phyloP scores from a whole-genome alignment of 1,140 invertebrate species.

The Ruditapes philippinarum region DNA sequence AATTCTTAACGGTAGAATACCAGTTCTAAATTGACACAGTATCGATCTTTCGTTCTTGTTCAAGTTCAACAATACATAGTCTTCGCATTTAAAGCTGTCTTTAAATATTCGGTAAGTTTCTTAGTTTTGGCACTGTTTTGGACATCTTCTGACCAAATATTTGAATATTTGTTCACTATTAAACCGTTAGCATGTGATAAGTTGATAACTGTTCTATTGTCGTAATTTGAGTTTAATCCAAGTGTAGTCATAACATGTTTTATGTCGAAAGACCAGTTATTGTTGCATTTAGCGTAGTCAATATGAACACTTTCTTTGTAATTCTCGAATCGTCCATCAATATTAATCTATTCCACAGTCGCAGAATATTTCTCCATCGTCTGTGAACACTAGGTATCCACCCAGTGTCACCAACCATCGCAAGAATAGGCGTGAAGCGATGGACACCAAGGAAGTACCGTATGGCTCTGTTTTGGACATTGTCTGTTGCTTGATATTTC shows the following conservation, averaged over 20 bases:
- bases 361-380: slow-evolving; percentile 49
- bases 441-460: slow-evolving; percentile 64
- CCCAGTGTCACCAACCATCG: slow-evolving; percentile 45
- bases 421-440: slow-evolving; percentile 60
- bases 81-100: neutral
- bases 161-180: neutral
- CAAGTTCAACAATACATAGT: neutral
- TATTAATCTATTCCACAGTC: slow-evolving; percentile 54
- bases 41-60: neutral
- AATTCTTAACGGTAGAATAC: slow-evolving; percentile 16
- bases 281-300: neutral
- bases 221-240: neutral
- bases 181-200: neutral
- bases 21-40: neutral
- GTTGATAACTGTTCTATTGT: neutral
- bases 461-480: slow-evolving; percentile 58
- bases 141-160: neutral
- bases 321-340: slow-evolving; percentile 20
- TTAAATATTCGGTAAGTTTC: neutral
- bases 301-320: slow-evolving; percentile 15
- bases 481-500: slow-evolving; percentile 47
- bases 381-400: slow-evolving; percentile 54
- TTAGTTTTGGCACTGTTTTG: neutral
- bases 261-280: slow-evolving; percentile 59
- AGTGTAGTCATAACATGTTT: slow-evolving; percentile 18